These are phyloP conservation scores for Sycobia sp. DNA, from an alignment of 1,140 invertebrate genomes.

Conservation along the genomic window DNA sequence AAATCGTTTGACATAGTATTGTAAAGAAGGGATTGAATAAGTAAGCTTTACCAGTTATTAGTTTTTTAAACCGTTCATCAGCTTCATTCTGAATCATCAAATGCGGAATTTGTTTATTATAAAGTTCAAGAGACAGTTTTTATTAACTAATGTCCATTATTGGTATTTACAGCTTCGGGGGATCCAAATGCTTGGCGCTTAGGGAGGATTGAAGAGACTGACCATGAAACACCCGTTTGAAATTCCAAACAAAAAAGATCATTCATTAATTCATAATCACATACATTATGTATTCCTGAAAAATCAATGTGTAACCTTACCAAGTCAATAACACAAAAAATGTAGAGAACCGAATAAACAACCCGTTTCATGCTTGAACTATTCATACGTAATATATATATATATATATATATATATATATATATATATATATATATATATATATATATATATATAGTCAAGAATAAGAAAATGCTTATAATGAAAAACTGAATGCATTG, in stretches of 20 bases:
- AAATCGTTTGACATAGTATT: too few relatives aligned
- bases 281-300: neutral
- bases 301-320: constrained; percentile 9
- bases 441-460: constrained; percentile 39
- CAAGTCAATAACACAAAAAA: constrained; percentile 47
- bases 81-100: constrained; percentile 4
- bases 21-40: too few relatives aligned
- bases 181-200: constrained; percentile 81
- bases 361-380: constrained; percentile 30
- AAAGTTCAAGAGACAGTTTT: neutral
- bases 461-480: constrained; percentile 27
- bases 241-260: constrained; percentile 10
- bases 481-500: constrained; percentile 34
- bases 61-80: neutral
- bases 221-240: constrained; percentile 82
- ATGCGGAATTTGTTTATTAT: neutral
- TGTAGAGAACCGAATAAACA: constrained; percentile 37
- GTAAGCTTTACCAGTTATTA: too few relatives aligned
- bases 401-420: too few relatives aligned
- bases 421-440: too few relatives aligned
- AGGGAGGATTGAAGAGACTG: constrained; percentile 79
- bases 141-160: neutral
- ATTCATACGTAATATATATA: too few relatives aligned
- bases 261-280: constrained; percentile 21
- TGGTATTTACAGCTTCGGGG: constrained; percentile 64